phyloP scores from a whole-genome alignment of 2,797 vertebrate genomes.

The Cirrhinus mrigala region DNA sequence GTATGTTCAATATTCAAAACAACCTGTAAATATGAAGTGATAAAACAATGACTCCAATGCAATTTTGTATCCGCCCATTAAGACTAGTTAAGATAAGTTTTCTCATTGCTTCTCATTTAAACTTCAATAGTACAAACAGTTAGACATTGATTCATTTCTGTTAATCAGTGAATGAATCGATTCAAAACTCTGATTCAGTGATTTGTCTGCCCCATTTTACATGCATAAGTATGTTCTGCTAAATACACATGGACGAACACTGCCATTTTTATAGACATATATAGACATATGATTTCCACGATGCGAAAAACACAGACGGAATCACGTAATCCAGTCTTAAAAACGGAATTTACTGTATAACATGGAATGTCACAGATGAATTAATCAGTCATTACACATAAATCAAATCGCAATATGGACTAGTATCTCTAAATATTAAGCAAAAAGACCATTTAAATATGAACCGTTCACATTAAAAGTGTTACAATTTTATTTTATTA shows the following conservation, averaged over 20 bases:
- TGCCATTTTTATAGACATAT: neutral
- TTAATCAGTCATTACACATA: no score
- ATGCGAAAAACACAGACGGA: no score
- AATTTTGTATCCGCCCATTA: neutral
- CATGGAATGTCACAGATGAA: no score
- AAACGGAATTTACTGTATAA: no score
- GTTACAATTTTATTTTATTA: no score
- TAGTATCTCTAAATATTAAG: no score
- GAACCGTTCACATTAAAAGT: no score
- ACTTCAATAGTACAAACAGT: neutral
- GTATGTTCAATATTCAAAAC: neutral
- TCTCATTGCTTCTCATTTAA: no score
- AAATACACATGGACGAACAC: neutral
- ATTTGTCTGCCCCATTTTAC: neutral
- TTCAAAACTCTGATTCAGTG: neutral
- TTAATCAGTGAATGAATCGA: neutral
- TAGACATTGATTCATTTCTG: neutral
- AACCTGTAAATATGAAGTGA: neutral
- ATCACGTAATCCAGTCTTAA: no score
- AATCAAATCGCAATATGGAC: no score
- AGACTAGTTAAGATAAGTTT: neutral
- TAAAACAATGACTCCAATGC: neutral
- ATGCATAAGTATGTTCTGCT: neutral
- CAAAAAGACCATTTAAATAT: no score
- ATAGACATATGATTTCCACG: no score